Conservation (phyloP, 1,140 invertebrate species). For the Sminthurides bifidus region DNA sequence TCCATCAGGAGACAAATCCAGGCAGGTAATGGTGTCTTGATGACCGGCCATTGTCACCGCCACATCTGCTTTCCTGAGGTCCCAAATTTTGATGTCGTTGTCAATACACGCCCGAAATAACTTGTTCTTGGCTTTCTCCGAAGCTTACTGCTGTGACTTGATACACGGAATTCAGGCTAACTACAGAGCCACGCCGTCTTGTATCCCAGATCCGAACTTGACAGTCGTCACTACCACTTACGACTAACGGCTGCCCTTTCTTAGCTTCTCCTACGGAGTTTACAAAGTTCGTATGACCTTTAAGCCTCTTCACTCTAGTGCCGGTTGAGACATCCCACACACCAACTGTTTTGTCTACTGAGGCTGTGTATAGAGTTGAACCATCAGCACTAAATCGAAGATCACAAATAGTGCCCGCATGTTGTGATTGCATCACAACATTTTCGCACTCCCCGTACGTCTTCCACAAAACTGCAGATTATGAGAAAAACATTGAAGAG, state of each 20-base stretch:
- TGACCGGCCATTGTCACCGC: constrained; percentile 77
- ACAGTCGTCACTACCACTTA: constrained; percentile 90
- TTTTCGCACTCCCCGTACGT: constrained; percentile 98
- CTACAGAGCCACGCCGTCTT: constrained; percentile 61
- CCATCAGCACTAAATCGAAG: constrained; percentile 92
- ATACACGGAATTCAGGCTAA: constrained; percentile 70
- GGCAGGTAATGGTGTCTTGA: constrained; percentile 86
- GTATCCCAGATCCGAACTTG: constrained; percentile 84
- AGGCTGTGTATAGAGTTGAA: constrained; percentile 73
- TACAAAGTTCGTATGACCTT: constrained; percentile 74
- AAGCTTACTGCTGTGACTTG: constrained; percentile 84
- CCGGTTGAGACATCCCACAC: constrained; percentile 89
- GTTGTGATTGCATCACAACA: constrained; percentile 71
- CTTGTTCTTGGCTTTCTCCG: constrained; percentile 88
- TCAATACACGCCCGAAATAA: constrained; percentile 86
- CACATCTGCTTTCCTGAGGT: constrained; percentile 79
- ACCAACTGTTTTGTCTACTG: constrained; percentile 88
- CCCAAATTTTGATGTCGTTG: constrained; percentile 97
- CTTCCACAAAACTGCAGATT: constrained; percentile 64
- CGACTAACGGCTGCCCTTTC: constrained; percentile 74
- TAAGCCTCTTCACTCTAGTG: constrained; percentile 72
- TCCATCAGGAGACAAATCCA: constrained; percentile 86
- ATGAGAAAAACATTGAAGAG: constrained; percentile 40
- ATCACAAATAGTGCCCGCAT: constrained; percentile 94
- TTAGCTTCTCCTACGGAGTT: constrained; percentile 69